A percentile compares a stretch with the other conserved stretches of the same genome.
Conservation (phyloP, 2,888 invertebrate species). For the Hymenopus coronatus region DNA sequence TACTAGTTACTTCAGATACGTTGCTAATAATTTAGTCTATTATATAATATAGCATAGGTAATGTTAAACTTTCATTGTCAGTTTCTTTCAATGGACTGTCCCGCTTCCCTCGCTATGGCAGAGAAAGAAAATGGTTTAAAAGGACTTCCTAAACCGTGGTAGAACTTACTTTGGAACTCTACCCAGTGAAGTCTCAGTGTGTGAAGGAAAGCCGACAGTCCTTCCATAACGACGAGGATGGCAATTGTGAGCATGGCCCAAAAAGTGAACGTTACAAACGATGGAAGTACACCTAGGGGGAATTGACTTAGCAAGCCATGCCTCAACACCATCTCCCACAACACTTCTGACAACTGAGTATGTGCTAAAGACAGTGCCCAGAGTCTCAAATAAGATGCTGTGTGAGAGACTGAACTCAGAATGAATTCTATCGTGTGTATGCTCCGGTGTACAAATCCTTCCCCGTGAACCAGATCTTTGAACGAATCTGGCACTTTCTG, state of each 20-base stretch:
- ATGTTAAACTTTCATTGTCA: no score
- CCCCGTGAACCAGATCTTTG: conserved; percentile 42
- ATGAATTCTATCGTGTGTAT: conserved; percentile 98
- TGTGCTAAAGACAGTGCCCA: conserved; percentile 97
- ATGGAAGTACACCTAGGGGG: conserved; percentile 49
- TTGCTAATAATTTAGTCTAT: no score
- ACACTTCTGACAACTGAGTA: conserved; percentile 81
- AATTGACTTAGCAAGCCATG: conserved; percentile 50
- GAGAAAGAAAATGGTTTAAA: conserved; percentile 77
- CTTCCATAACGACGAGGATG: conserved; percentile 87
- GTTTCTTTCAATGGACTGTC: background rate
- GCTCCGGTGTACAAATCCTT: conserved; percentile 87
- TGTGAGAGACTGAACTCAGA: conserved; percentile 92
- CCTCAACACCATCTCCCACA: conserved; percentile 70
- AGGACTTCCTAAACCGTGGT: conserved; percentile 73
- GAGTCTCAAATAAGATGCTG: conserved; percentile 92
- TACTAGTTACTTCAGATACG: no score
- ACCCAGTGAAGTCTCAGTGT: conserved; percentile 87
- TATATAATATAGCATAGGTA: no score
- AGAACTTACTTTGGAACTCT: conserved; percentile 77
- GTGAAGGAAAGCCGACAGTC: conserved; percentile 85
- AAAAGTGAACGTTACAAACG: conserved; percentile 66
- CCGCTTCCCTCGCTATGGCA: background rate
- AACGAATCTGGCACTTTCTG: background rate
- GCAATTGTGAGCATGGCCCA: conserved; percentile 81